Base-by-base conservation (phyloP, 2,113 vertebrate genomes). In the Limanda limanda region DNA sequence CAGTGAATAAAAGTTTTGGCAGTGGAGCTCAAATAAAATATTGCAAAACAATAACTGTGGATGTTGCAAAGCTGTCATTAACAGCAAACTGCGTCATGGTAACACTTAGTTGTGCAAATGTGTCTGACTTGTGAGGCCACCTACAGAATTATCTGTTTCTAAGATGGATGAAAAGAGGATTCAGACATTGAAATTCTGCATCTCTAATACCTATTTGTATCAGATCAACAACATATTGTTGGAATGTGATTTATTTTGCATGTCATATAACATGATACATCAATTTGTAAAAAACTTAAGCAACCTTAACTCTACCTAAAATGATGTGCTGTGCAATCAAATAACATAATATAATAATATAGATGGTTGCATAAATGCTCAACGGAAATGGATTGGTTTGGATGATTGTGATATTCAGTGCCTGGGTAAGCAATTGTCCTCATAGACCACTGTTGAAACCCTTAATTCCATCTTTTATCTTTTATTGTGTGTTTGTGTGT, bases 401-500 rank as follows among this genome's bases (percentile, higher is more conserved):
- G 7, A 31, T 31, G 31, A 31, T 7, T 31, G 31, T 31, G 25
- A 27, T 27, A 27, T 27, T 27, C 25, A 27, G 25, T 2, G 25
- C 25, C 25, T 27, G 25, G 25, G 25, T 37, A 10, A 37, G 9
- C 8, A 2, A 37, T 37, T 37, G 7, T 10, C 35, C 35, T 37
- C 31, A 31, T 31, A 31, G 27, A 31, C 35, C 8, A 35, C 35
- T 35, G 35, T 37, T 37, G 9, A 10, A 37, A 37, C 35, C 35
- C 35, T 37, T 37, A 37, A 37, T 37, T 37, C 9, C 35, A 37
- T 37, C 35, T 37, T 37, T 37, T 37, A 37, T 10, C 35, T 37
- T n/a, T n/a, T n/a, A n/a, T 60, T 57, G 55, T 45, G n/a, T 68
- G 66, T 55, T 21, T 70, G 47, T 51, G 56, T 47, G 37, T 17